phyloP scores from a whole-genome alignment of 1,140 invertebrate genomes.

The Cherax destructor region DNA sequence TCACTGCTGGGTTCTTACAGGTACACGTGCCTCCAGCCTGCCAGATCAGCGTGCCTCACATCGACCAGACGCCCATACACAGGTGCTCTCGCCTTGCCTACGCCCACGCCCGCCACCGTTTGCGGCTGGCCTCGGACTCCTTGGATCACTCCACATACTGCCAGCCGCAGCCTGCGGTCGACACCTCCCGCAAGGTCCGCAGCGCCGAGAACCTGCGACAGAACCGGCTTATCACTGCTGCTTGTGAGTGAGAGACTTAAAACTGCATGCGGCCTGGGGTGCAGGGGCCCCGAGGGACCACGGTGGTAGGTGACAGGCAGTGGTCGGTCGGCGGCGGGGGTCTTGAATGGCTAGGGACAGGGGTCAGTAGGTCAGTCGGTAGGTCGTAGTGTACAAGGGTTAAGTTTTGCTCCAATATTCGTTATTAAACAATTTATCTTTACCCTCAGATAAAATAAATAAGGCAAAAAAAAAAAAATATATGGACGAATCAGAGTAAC shows the following conservation, averaged over 20 bases:
- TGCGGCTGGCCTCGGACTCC: constrained; percentile 54
- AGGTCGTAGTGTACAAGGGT: too few species aligned
- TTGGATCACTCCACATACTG: constrained; percentile 28
- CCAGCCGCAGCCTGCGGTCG: background rate
- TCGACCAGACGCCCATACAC: constrained; percentile 45
- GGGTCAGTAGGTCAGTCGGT: too few species aligned
- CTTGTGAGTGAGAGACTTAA: background rate
- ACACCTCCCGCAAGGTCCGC: constrained; percentile 22
- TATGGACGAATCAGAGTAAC: too few species aligned
- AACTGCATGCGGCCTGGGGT: background rate
- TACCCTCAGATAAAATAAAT: too few species aligned
- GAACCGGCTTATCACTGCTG: background rate
- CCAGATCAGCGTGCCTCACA: constrained; percentile 55
- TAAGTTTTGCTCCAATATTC: too few species aligned
- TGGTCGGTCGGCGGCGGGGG: too few species aligned
- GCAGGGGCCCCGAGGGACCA: background rate
- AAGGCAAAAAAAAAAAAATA: too few species aligned
- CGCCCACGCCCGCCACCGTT: constrained; percentile 46
- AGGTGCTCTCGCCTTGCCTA: background rate
- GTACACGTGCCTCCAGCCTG: constrained; percentile 52
- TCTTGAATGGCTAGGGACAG: too few species aligned
- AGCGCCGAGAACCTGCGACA: constrained; percentile 56
- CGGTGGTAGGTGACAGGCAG: too few species aligned
- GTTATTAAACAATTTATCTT: too few species aligned
- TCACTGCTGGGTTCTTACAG: background rate